Base-by-base conservation (phyloP, 1,140 invertebrate genomes). In the Drosophila melanica region DNA sequence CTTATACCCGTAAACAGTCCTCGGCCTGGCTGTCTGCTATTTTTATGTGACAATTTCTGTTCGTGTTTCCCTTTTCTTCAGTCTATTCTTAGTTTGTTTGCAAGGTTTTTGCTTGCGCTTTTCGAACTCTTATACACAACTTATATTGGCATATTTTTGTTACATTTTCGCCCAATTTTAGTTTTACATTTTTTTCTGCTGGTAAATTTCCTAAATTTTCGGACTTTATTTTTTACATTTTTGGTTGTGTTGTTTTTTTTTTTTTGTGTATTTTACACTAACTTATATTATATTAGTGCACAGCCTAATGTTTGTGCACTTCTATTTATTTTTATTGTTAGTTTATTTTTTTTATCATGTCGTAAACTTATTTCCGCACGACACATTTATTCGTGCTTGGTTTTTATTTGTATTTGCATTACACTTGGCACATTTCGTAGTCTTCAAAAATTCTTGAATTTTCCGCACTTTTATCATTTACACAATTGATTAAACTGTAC, bases 1-100 rank as follows among this genome's bases (percentile, higher is more conserved):
- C 68, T 71, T 71, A 65, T 53, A 53, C n/a, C 33, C 48, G 48
- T 57, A 59, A 63, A 65, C 48, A 55, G 16, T 54, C 41, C 27
- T 65, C 42, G 50, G 50, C 4, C 6, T 12, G n/a, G 16, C 10
- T 45, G 14, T 10, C 33, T 47, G 63, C 53, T 58, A 67, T 33
- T 51, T 67, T 51, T 67, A 50, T 41, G 14, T 39, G 33, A 9
- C 33, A 27, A 27, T 39, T 35, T 23, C 23, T 16, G 10, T 18
- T 50, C 30, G 1, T 3, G 10, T 39, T 41, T 39, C 44, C 11
- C 12, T 70, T 63, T 63, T 55, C 6, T 14, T 18, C 27, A 9
- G 44, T 2, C 14, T 67, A 59, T 72, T 58, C 51, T 30, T 41
- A 58, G 55, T 44, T 51, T 37, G 16, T 27, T 12, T 11, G n/a